A percentile compares a stretch with the other conserved stretches of the same genome.
Evolutionary conservation across 2,888 invertebrate species (phyloP).

Genomic region (Phortica okadai): DNA sequence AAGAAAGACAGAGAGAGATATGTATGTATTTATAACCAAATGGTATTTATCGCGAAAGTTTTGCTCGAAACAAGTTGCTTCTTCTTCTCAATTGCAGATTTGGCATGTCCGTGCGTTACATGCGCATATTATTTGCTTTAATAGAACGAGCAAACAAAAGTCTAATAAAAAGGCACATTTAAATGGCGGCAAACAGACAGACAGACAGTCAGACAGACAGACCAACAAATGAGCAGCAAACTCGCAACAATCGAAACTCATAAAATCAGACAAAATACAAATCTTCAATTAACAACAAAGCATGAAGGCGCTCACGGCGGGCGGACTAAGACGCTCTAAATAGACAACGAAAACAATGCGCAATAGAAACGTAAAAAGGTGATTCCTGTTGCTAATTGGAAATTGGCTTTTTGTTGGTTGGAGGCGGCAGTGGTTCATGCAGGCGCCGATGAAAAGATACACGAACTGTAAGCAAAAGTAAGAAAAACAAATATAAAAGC

Average conservation of each 20-base stretch:
- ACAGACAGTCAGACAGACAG: not conserved
- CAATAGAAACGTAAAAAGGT: conserved; percentile 17
- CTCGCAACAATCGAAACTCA: conserved; percentile 38
- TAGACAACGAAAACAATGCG: not conserved
- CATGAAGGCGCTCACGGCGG: not conserved
- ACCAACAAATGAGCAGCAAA: not conserved
- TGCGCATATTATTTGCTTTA: conserved; percentile 3
- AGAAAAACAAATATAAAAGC: not conserved
- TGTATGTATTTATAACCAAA: conserved; percentile 3
- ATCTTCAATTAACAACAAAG: conserved; percentile 64
- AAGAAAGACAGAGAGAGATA: not conserved
- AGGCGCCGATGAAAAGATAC: not conserved
- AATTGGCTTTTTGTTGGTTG: conserved; percentile 6
- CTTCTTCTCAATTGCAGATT: not conserved
- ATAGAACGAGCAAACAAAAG: not conserved
- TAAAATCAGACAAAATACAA: conserved; percentile 62
- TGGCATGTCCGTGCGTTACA: not conserved
- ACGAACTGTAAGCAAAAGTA: not conserved
- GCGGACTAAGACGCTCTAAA: not conserved
- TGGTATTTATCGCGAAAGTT: conserved; percentile 21
- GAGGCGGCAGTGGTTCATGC: not conserved
- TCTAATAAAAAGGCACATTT: not conserved
- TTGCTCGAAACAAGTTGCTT: not conserved
- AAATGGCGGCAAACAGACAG: not conserved
- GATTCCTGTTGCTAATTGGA: conserved; percentile 28